Evolutionary conservation across 2,888 invertebrate genomes (phyloP).

Genomic region (Linyphia triangularis): DNA sequence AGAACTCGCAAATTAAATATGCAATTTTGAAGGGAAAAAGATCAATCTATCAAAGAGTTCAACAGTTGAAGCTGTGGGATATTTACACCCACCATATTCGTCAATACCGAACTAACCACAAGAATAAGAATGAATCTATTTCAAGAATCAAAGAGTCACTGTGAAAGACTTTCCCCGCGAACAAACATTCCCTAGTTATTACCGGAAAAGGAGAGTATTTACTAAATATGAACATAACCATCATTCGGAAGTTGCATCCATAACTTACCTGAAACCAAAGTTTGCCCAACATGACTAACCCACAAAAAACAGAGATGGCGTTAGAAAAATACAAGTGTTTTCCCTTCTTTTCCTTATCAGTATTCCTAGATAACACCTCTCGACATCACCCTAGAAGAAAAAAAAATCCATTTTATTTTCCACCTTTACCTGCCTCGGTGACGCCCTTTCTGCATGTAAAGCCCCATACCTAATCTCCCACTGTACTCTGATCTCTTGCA

Average conservation of each 20-base stretch:
- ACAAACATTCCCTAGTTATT: not conserved
- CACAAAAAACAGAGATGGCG: not conserved
- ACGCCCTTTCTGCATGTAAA: not conserved
- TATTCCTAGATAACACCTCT: constrained; percentile 25
- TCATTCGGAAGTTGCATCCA: not conserved
- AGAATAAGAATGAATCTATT: too few species aligned
- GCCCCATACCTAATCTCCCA: not conserved
- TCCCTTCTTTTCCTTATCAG: constrained; percentile 29
- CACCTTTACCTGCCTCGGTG: constrained; percentile 38
- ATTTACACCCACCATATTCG: too few species aligned
- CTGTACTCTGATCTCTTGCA: constrained; percentile 1
- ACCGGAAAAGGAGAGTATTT: not conserved
- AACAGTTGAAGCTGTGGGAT: too few species aligned
- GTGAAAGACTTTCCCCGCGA: not conserved
- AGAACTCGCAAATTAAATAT: too few species aligned
- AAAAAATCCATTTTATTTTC: not conserved
- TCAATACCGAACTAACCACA: too few species aligned
- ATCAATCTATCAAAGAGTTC: too few species aligned
- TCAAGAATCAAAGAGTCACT: too few species aligned
- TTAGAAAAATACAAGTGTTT: constrained; percentile 22
- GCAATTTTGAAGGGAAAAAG: too few species aligned
- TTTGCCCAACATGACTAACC: constrained; percentile 14
- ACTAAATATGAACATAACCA: not conserved
- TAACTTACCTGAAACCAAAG: not conserved
- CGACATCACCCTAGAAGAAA: constrained; percentile 15